Evolutionary conservation across 1,140 invertebrate species (phyloP), one percentile per base, ranked within the genome.

Genomic region (Choristoneura fumiferana): DNA sequence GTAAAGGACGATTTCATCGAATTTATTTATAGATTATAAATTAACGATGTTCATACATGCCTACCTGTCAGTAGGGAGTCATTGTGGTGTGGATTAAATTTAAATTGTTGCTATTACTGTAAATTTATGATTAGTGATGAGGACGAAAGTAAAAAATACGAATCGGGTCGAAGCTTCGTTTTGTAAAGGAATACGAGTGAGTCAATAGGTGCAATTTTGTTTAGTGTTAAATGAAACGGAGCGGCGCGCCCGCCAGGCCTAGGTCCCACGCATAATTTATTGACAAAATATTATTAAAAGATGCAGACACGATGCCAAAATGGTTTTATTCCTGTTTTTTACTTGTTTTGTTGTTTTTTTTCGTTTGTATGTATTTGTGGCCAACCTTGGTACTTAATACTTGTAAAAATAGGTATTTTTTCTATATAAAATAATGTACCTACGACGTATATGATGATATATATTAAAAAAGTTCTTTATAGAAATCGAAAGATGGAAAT

Each of bases 281-380:
- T 85, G 67, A 77, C 18, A 73, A 79, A n/a, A 71, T 75, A 84
- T 74, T 73, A 70, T 73, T 73, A 68, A 76, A 73, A 71, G 57
- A 84, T 73, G 82, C 85, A 84, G 76, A 84, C 81, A 79, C 82
- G 80, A 88, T 84, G 81, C 85, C 85, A 86, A 87, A 87, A 88
- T 88, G 85, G 85, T 86, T 84, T 83, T 84, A 85, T 85, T 87
- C 84, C 84, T 87, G 84, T 87, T 88, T 85, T 81, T 84, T 78
- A 82, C 69, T 86, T 87, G 81, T 88, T 88, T 85, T 88, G 82
- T 88, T 88, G 76, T 88, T 84, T 81, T 81, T n/a, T 81, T 83
- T 85, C 77, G 84, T 88, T 85, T 87, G 78, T 84, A 84, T 86
- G 81, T 87, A 87, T 85, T 80, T 81, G 82, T 88, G 82, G 84